Evolutionary conservation across 2,797 vertebrate species (phyloP).

Genomic region (Alfaro cultratus): DNA sequence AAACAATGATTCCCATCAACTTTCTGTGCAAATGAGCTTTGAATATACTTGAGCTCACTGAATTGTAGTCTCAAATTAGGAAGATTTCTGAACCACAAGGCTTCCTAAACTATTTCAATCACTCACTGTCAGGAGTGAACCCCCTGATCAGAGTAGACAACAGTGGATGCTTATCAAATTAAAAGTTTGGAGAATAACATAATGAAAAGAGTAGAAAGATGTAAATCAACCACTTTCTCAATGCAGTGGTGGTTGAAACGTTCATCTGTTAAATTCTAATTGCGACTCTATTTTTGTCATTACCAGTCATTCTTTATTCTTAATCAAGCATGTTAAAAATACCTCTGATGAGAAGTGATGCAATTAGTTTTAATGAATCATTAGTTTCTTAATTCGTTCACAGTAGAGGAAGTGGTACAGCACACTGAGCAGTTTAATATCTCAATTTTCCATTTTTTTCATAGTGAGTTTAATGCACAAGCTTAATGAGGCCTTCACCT

Average conservation of each 20-base stretch:
- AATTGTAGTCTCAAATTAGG: neutral
- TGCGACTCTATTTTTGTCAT: conserved; percentile 4
- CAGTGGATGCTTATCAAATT: conserved; percentile 14
- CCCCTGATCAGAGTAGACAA: conserved; percentile 10
- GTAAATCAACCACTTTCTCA: conserved; percentile 6
- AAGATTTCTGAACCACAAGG: conserved; percentile 22
- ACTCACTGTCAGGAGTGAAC: conserved; percentile 25
- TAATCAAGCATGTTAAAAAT: neutral
- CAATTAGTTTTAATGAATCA: neutral
- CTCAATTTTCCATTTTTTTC: neutral
- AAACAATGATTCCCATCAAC: neutral
- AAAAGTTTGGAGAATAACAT: neutral
- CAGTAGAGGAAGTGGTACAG: neutral
- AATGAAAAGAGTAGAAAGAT: conserved; percentile 17
- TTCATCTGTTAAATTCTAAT: neutral
- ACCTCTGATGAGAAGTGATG: neutral
- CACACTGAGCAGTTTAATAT: neutral
- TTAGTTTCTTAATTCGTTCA: neutral
- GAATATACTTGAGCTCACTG: conserved; percentile 5
- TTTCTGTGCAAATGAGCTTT: neutral
- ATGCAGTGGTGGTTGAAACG: neutral
- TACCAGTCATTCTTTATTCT: neutral
- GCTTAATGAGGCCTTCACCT: neutral
- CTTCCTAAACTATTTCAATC: conserved; percentile 19
- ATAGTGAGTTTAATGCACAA: neutral